A percentile compares a stretch with the other conserved stretches of the same genome.
Conservation (phyloP, 2,888 invertebrate genomes). For the Blera fallax region DNA sequence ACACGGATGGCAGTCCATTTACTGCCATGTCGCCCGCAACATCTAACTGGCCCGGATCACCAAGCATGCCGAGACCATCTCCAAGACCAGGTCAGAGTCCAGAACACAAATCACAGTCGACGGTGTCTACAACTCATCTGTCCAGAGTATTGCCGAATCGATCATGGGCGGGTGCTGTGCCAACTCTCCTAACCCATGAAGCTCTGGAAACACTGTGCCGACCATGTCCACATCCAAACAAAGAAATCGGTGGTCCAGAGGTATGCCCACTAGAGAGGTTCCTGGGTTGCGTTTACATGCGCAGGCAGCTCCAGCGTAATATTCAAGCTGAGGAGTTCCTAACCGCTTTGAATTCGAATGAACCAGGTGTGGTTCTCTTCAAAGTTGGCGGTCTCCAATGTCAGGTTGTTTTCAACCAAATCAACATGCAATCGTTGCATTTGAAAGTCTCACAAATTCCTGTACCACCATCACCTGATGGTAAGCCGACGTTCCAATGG, state of each 20-base stretch:
- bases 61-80: slow-evolving; percentile 93
- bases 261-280: slow-evolving; percentile 94
- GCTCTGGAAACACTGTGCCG: slow-evolving; percentile 94
- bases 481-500: slow-evolving; percentile 90
- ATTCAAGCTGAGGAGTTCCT: slow-evolving; percentile 89
- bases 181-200: slow-evolving; percentile 93
- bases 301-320: slow-evolving; percentile 92
- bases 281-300: slow-evolving; percentile 95
- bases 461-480: slow-evolving; percentile 88
- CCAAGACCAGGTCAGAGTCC: slow-evolving; percentile 92
- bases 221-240: slow-evolving; percentile 87
- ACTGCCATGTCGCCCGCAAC: slow-evolving; percentile 88
- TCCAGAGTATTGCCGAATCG: slow-evolving; percentile 89
- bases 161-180: slow-evolving; percentile 96
- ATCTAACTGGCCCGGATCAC: slow-evolving; percentile 94
- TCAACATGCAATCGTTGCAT: slow-evolving; percentile 94
- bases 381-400: slow-evolving; percentile 94
- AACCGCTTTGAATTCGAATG: slow-evolving; percentile 88
- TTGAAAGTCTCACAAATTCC: slow-evolving; percentile 87
- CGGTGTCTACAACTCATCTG: slow-evolving; percentile 79
- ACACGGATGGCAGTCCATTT: slow-evolving; percentile 89
- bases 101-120: slow-evolving; percentile 83
- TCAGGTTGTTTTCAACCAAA: slow-evolving; percentile 92
- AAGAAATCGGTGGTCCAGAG: slow-evolving; percentile 87
- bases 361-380: slow-evolving; percentile 94